A percentile compares a stretch with the other conserved stretches of the same genome.
Conservation (phyloP, 2,797 vertebrate genomes). For the Bradypodion ventrale region DNA sequence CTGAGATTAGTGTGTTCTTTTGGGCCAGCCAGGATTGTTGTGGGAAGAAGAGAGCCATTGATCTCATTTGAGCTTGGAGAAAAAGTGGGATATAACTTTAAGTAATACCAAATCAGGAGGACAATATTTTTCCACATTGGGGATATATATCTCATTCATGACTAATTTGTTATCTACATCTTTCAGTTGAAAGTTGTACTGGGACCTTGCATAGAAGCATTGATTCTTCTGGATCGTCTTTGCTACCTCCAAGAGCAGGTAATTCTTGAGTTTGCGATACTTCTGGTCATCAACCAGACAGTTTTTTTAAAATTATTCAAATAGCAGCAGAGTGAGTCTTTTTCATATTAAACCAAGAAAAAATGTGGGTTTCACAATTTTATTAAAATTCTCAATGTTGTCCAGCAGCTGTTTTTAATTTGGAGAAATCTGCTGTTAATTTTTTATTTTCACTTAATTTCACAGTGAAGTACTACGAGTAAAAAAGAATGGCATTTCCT, state of each 20-base stretch:
- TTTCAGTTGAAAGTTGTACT: conserved; percentile 91
- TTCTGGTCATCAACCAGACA: conserved; percentile 44
- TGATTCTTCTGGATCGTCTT: conserved; percentile 95
- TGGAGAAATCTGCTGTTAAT: conserved; percentile 68
- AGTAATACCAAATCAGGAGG: not conserved
- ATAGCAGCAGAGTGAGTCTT: conserved; percentile 39
- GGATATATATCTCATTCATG: conserved; percentile 38
- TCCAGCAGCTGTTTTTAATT: conserved; percentile 76
- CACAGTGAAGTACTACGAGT: conserved; percentile 72
- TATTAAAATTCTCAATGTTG: conserved; percentile 69
- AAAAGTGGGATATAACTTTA: too few relatives aligned
- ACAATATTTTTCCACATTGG: conserved; percentile 23
- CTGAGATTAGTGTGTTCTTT: too few relatives aligned
- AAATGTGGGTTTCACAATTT: conserved; percentile 58
- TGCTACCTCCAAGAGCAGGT: conserved; percentile 97
- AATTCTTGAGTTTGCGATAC: conserved; percentile 65
- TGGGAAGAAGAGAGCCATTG: too few relatives aligned
- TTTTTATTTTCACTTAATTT: conserved; percentile 76
- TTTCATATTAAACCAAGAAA: not conserved
- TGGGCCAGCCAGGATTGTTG: too few relatives aligned
- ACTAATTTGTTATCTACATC: conserved; percentile 45
- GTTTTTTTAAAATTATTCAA: conserved; percentile 56
- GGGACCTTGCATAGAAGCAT: conserved; percentile 92
- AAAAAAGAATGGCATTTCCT: conserved; percentile 37
- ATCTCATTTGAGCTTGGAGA: too few relatives aligned